These are phyloP conservation scores for Plebejus argus DNA, from an alignment of 2,888 invertebrate genomes.

Conservation along the genomic window DNA sequence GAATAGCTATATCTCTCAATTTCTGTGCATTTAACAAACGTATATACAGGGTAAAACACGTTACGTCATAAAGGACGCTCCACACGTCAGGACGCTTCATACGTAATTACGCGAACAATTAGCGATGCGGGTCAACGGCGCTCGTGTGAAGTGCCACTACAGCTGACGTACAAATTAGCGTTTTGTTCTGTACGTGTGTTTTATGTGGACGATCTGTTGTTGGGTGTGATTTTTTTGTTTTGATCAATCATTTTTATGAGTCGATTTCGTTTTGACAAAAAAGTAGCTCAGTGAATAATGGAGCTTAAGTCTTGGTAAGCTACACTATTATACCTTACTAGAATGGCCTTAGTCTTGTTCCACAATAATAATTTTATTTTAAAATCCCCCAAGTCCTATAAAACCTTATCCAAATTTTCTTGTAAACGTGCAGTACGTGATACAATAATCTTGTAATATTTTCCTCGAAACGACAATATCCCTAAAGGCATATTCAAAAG, in stretches of 20 bases:
- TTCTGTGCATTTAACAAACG: no score
- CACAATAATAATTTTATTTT: not conserved
- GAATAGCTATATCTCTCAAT: no score
- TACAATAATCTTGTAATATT: not conserved
- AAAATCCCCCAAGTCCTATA: not conserved
- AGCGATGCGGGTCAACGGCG: conserved; percentile 58
- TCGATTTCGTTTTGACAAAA: not conserved
- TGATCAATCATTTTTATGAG: not conserved
- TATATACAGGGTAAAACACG: not conserved
- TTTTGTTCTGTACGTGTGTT: conserved; percentile 12
- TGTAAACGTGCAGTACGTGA: not conserved
- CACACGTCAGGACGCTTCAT: conserved; percentile 24
- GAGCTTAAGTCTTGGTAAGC: not conserved
- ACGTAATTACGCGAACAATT: conserved; percentile 39
- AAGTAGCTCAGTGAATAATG: no score
- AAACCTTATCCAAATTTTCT: not conserved
- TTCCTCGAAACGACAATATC: not conserved
- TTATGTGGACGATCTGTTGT: conserved; percentile 4
- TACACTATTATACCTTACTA: not conserved
- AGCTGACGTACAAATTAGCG: conserved; percentile 32
- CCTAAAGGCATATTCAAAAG: not conserved
- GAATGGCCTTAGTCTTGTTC: not conserved
- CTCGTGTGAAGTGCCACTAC: conserved; percentile 45
- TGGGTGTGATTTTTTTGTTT: not conserved
- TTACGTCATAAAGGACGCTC: conserved; percentile 19